Conservation (phyloP, 2,797 vertebrate species). For the Margarornis squamiger region DNA sequence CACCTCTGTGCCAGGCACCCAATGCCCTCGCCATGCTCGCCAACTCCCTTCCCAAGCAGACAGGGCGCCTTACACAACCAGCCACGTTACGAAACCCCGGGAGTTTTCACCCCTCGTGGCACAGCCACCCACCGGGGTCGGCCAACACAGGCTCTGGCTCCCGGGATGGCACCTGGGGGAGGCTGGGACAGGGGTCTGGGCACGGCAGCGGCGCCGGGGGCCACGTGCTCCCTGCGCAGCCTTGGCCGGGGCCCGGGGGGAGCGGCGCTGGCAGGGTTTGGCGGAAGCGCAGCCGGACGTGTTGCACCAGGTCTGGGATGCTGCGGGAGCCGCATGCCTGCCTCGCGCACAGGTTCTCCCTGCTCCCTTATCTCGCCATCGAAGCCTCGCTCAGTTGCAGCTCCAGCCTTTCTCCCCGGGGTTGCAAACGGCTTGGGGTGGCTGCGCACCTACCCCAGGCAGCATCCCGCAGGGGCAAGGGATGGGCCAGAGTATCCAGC, state of each 20-base stretch:
- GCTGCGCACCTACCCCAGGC: neutral
- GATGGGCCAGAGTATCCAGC: neutral
- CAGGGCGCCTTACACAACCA: neutral
- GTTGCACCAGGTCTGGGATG: constrained; percentile 54
- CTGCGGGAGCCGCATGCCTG: neutral
- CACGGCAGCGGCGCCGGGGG: fast-evolving
- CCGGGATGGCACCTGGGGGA: fast-evolving
- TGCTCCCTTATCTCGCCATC: constrained; percentile 22
- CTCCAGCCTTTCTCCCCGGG: neutral
- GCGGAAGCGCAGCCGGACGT: constrained; percentile 30
- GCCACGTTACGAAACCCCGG: neutral
- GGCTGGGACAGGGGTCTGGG: fast-evolving
- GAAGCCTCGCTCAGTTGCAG: neutral
- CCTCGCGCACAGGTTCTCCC: neutral
- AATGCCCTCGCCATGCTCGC: fast-evolving
- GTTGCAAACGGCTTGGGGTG: neutral
- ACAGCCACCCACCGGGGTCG: fast-evolving
- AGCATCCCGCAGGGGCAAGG: neutral
- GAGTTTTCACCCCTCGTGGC: neutral
- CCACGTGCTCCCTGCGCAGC: neutral
- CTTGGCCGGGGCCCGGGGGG: neutral
- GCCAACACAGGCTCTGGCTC: neutral
- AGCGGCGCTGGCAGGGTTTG: neutral
- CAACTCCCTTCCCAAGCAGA: neutral
- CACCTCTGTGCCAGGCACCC: neutral